phyloP scores from a whole-genome alignment of 2,888 invertebrate genomes.

The Calameuta pallipes region DNA sequence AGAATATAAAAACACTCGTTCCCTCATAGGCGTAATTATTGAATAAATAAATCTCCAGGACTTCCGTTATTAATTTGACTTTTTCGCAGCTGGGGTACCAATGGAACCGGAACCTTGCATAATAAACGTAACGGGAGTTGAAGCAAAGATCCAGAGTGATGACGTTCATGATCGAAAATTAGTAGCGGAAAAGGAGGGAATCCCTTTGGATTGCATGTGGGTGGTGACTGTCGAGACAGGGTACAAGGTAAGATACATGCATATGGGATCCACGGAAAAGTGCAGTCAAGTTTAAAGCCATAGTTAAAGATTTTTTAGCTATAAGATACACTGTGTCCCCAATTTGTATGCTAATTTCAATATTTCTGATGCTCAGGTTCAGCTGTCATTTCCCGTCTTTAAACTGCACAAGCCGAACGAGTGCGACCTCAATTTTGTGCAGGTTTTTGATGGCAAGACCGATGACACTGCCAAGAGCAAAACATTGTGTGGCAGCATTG shows the following conservation, averaged over 20 bases:
- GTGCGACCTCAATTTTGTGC: slow-evolving; percentile 81
- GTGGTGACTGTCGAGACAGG: slow-evolving; percentile 73
- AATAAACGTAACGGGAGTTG: slow-evolving; percentile 66
- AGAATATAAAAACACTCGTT: neutral
- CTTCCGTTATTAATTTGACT: neutral
- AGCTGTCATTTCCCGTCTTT: slow-evolving; percentile 75
- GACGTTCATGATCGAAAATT: slow-evolving; percentile 71
- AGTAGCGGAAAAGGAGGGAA: slow-evolving; percentile 68
- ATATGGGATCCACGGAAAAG: neutral
- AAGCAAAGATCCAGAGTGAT: slow-evolving; percentile 71
- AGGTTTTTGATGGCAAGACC: slow-evolving; percentile 76
- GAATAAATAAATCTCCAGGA: neutral
- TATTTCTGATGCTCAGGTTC: slow-evolving; percentile 69
- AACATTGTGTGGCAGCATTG: slow-evolving; percentile 88
- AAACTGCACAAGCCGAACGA: slow-evolving; percentile 79
- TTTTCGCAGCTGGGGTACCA: slow-evolving; percentile 58
- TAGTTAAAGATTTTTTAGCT: neutral
- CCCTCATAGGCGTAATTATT: neutral
- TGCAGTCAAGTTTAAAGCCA: no score
- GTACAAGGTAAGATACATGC: slow-evolving; percentile 71
- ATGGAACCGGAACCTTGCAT: slow-evolving; percentile 73
- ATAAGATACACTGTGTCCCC: neutral
- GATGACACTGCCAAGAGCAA: slow-evolving; percentile 73
- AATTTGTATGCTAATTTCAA: neutral
- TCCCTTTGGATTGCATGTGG: slow-evolving; percentile 82